phyloP scores from a whole-genome alignment of 2,797 vertebrate genomes.

The Leptoclinus maculatus region DNA sequence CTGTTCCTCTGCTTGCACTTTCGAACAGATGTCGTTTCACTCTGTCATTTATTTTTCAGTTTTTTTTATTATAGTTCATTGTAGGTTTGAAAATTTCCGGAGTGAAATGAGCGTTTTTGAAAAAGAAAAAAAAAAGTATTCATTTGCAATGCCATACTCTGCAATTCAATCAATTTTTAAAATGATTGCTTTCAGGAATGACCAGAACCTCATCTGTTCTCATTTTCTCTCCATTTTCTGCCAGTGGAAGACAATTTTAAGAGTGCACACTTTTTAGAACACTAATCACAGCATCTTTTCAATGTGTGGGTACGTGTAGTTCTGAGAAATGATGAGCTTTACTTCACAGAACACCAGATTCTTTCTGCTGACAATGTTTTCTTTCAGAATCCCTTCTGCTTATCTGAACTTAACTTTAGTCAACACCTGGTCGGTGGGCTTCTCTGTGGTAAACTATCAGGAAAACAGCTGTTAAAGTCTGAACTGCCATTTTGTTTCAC shows the following conservation, averaged over 20 bases:
- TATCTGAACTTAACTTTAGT: background rate
- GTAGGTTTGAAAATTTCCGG: background rate
- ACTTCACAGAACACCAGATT: background rate
- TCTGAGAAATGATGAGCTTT: background rate
- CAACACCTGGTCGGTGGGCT: background rate
- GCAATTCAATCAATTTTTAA: background rate
- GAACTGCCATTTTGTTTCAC: background rate
- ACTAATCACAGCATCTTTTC: background rate
- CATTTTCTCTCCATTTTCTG: background rate
- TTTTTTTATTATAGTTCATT: background rate
- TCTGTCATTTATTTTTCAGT: background rate
- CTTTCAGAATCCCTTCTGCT: background rate
- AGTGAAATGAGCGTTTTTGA: background rate
- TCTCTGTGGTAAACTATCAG: background rate
- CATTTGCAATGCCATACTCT: background rate
- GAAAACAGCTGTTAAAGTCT: background rate
- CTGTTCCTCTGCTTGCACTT: conserved; percentile 2
- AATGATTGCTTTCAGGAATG: background rate
- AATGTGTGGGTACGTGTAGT: background rate
- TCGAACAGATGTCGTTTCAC: background rate
- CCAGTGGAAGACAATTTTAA: background rate
- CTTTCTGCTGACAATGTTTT: background rate
- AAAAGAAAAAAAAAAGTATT: background rate
- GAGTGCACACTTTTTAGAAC: background rate
- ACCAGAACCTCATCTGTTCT: background rate